phyloP scores from a whole-genome alignment of 1,140 invertebrate genomes.

The Oreohelix idahoensis region DNA sequence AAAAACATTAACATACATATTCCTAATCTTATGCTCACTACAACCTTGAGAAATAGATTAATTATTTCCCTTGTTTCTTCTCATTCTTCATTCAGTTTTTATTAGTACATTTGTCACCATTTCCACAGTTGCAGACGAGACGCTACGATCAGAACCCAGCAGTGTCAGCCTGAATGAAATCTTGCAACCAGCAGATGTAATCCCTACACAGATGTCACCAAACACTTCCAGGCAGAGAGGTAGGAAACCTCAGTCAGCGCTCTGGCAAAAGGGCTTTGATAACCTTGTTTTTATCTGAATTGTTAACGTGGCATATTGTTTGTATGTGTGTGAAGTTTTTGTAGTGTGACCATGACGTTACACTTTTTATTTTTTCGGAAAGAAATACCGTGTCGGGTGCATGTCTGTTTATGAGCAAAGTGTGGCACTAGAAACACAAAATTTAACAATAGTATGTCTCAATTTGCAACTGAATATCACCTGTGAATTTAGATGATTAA shows the following conservation, averaged over 20 bases:
- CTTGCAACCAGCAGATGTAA: conserved; percentile 35
- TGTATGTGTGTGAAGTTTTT: too few relatives aligned
- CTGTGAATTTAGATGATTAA: too few relatives aligned
- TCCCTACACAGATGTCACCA: conserved; percentile 38
- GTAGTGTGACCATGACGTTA: background rate
- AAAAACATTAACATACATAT: too few relatives aligned
- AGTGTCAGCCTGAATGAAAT: conserved; percentile 46
- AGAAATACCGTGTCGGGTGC: background rate
- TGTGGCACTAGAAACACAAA: too few relatives aligned
- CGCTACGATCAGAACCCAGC: conserved; percentile 42
- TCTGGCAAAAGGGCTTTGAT: conserved; percentile 32
- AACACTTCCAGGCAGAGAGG: conserved; percentile 56
- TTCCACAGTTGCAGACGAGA: conserved; percentile 40
- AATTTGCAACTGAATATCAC: too few relatives aligned
- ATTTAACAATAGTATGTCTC: too few relatives aligned
- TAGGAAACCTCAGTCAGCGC: conserved; percentile 62
- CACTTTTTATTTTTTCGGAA: background rate
- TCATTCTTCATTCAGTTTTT: too few relatives aligned
- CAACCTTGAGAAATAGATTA: too few relatives aligned
- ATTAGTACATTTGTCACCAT: too few relatives aligned
- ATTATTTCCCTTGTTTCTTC: too few relatives aligned
- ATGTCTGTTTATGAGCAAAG: background rate
- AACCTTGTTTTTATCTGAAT: conserved; percentile 27
- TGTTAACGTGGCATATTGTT: background rate
- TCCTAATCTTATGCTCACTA: too few relatives aligned